Percentiles rank a stretch among this genome's conserved stretches.
phyloP scores from a whole-genome alignment of 2,113 vertebrate genomes.

The Stomatorhinus ivindoensis region DNA sequence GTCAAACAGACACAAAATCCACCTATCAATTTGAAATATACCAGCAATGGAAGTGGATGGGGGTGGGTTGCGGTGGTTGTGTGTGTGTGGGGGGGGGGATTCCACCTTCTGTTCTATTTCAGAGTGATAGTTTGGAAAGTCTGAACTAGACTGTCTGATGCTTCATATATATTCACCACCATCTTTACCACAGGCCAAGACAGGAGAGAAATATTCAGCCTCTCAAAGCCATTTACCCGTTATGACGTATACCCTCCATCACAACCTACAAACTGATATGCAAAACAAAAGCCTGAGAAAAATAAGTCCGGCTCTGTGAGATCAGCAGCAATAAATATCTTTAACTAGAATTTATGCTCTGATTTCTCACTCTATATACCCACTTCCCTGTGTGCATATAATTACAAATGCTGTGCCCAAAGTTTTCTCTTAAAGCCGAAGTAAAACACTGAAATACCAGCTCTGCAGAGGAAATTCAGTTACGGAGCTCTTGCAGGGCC shows the following conservation, averaged over 20 bases:
- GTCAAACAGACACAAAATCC: neutral
- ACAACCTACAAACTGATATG: neutral
- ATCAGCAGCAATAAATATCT: neutral
- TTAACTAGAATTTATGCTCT: neutral
- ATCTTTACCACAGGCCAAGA: neutral
- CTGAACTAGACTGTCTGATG: neutral
- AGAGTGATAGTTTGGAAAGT: neutral
- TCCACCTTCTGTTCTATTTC: neutral
- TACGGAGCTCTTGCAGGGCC: neutral
- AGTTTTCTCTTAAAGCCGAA: neutral
- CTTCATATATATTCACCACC: neutral
- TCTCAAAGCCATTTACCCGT: neutral
- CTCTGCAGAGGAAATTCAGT: neutral
- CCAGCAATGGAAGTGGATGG: neutral
- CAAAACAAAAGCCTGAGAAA: neutral
- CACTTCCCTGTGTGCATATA: neutral
- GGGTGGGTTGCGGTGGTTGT: neutral
- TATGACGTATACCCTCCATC: neutral
- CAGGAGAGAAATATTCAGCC: neutral
- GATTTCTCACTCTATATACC: neutral
- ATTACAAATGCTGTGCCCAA: neutral
- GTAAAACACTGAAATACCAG: neutral
- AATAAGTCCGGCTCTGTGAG: neutral
- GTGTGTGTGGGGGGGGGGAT: neutral
- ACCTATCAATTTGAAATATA: neutral